Evolutionary conservation across 2,113 vertebrate species (phyloP).

Genomic region (Prolemur simus): DNA sequence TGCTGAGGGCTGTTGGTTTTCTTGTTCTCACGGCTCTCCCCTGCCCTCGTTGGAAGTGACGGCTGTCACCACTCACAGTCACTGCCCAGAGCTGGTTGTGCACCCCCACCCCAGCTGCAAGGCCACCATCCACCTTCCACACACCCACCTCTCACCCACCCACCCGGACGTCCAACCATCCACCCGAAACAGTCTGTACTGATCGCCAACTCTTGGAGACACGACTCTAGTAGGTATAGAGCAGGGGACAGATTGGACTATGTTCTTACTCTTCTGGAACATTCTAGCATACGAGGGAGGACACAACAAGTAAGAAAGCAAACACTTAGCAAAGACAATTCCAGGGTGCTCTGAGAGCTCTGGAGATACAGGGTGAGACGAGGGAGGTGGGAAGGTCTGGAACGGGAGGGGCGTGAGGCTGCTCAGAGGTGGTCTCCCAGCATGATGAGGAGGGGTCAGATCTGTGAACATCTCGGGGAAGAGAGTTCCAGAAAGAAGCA

Average conservation of each 20-base stretch:
- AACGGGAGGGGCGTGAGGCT: accelerated
- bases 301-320: not conserved
- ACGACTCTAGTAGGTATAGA: not conserved
- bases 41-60: not conserved
- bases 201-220: not conserved
- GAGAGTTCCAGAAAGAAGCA: not conserved
- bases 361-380: not conserved
- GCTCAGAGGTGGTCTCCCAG: not conserved
- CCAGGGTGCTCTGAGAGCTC: not conserved
- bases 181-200: not conserved
- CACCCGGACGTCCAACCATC: not conserved
- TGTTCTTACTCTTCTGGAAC: not conserved
- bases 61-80: not conserved
- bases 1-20: accelerated
- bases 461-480: not conserved
- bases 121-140: not conserved
- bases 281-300: not conserved
- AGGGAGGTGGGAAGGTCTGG: accelerated
- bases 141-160: too few relatives aligned
- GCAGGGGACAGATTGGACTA: not conserved
- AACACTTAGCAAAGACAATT: not conserved
- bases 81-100: accelerated
- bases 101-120: not conserved
- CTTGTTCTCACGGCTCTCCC: not conserved
- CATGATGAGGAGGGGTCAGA: not conserved